These are phyloP conservation scores for Ceraclea dissimilis DNA, from an alignment of 2,888 invertebrate genomes.

Conservation along the genomic window DNA sequence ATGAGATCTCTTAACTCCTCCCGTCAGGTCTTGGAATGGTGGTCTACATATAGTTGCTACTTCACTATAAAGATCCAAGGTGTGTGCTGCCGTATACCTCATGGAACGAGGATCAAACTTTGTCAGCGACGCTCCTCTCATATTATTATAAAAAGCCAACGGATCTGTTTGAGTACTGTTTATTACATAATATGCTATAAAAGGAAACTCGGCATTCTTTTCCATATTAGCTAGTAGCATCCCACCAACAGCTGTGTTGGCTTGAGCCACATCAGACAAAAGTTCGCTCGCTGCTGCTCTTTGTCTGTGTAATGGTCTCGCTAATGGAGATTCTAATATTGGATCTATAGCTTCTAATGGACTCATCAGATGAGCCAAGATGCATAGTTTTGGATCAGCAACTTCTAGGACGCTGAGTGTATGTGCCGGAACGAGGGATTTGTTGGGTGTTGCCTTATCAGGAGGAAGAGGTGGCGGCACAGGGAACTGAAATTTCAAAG, in stretches of 20 bases:
- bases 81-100: slow-evolving; percentile 81
- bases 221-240: slow-evolving; percentile 89
- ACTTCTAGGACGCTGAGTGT: slow-evolving; percentile 72
- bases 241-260: slow-evolving; percentile 68
- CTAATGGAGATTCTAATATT: slow-evolving; percentile 73
- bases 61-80: slow-evolving; percentile 80
- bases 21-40: slow-evolving; percentile 71
- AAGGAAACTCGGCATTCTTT: slow-evolving; percentile 82
- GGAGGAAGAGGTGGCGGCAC: slow-evolving; percentile 54
- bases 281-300: slow-evolving; percentile 70
- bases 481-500: slow-evolving; percentile 43
- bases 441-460: slow-evolving; percentile 53
- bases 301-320: slow-evolving; percentile 72
- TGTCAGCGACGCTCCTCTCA: slow-evolving; percentile 73
- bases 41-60: slow-evolving; percentile 88
- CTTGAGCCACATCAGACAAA: slow-evolving; percentile 64
- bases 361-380: slow-evolving; percentile 84
- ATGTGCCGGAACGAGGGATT: slow-evolving; percentile 51
- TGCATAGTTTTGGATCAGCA: slow-evolving; percentile 83
- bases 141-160: slow-evolving; percentile 75
- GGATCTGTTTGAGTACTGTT: slow-evolving; percentile 83
- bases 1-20: slow-evolving; percentile 68
- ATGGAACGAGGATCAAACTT: slow-evolving; percentile 75
- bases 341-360: slow-evolving; percentile 81
- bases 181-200: slow-evolving; percentile 85